Evolutionary conservation across 2,888 invertebrate species (phyloP), one percentile per base, ranked within the genome.

Genomic region (Steinernema carpocapsae): DNA sequence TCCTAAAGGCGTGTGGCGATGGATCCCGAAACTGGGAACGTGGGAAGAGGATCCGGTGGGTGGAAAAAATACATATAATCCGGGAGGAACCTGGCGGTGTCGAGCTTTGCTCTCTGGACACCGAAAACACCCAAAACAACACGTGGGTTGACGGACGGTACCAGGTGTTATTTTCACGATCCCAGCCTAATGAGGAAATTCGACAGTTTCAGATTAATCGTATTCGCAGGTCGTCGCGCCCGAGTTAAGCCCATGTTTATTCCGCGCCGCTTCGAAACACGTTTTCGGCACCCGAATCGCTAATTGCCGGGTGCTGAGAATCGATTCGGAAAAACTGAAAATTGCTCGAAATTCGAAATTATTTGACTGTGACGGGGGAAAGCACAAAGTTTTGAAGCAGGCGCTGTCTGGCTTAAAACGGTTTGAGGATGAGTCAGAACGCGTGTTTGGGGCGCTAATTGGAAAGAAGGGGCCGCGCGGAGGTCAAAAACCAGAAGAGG

Each of bases 171-270:
- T 37, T 37, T 10, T 10, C 37, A 37, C 37, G 37, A 37, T 48
- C 29, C 37, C 52, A 22, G 1, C 24, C 10, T 64, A 64, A 64
- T 64, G 64, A 64, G 64, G 32, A 64, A 64, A 12, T 10, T 26
- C 24, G 64, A 64, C 64, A 29, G 64, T 64, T 64, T 64, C 64
- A 64, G 64, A 64, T 64, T 64, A 64, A 64, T 64, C 64, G 64
- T 26, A 64, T 64, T 64, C 64, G 64, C 26, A 64, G 24, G 24
- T 64, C 29, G 17, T 17, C 64, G 64, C 26, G 37, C 37, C 4
- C 37, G 37, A 37, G 37, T 37, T 64, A 64, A 64, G 64, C 64
- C 32, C 6, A 6, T 32, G 64, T 64, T 64, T 64, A 64, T 37
- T 10, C 37, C 3, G 37, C 37, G 37, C 26, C 64, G 26, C 32